Base-by-base conservation (phyloP, 2,888 invertebrate genomes). In the Junonia oenone region DNA sequence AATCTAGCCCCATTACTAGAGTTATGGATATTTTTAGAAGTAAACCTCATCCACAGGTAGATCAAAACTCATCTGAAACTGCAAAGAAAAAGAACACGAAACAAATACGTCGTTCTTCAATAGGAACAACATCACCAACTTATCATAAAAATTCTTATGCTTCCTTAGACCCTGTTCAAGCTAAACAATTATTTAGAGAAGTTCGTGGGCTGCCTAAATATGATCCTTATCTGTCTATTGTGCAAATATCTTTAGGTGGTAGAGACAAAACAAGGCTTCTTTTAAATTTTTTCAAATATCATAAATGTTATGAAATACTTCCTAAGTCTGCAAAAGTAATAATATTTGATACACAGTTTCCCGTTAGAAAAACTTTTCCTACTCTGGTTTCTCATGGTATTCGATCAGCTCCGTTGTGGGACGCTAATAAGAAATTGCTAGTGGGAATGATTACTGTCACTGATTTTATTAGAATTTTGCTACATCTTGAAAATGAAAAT, bases 251-350 rank as follows among this genome's bases (percentile, higher is more conserved):
- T 40, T 73, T 89, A 63, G 90, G 90, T 43, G 90, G 90, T 50
- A 75, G 90, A 68, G 90, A 90, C 68, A 90, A 89, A 73, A 88
- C 90, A 17, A 77, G 86, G 63, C 75, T 90, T 22, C 71, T 90
- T 62, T 73, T 90, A 62, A 90, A 90, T 63, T 90, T 90, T 71
- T 90, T 90, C 65, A 90, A 83, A 67, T 90, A 88, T 68, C 90
- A 90, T 65, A 89, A 89, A 72, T 90, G 90, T 69, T 84, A 90
- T 62, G 90, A 90, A 76, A 89, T 90, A 51, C 73, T 90, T 64
- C 90, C 90, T 43, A 90, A 89, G 68, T 90, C 90, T 58, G 90
- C 90, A 51, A 90, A 90, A 78, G 85, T 90, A 35, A 90, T 90
- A 55, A 89, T 90, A 72, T 90, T 90, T 65, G 90, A 90, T 69